Evolutionary conservation across 1,140 invertebrate species (phyloP).

Genomic region (Drosophila fuyamai): DNA sequence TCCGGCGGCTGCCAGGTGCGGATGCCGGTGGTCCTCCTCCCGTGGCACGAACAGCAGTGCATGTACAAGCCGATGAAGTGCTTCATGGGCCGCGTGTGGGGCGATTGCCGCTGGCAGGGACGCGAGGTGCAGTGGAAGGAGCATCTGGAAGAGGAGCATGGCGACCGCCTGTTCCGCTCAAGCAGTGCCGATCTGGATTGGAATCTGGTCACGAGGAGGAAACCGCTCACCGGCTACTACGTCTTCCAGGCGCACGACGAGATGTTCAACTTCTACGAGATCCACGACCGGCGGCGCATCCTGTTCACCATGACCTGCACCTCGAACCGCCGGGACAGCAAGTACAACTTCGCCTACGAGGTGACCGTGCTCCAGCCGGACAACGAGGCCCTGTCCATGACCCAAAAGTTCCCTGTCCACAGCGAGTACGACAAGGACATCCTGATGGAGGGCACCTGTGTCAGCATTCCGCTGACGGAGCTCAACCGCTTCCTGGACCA

Average conservation of each 20-base stretch:
- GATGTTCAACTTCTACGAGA: conserved; percentile 84
- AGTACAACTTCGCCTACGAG: conserved; percentile 80
- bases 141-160: conserved; percentile 71
- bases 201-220: conserved; percentile 67
- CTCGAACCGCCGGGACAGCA: conserved; percentile 72
- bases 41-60: conserved; percentile 83
- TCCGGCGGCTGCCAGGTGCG: conserved; percentile 71
- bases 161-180: conserved; percentile 62
- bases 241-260: conserved; percentile 77
- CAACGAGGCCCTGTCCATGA: conserved; percentile 72
- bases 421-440: conserved; percentile 82
- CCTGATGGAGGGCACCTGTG: conserved; percentile 75
- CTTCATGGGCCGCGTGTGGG: conserved; percentile 84
- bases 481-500: conserved; percentile 72
- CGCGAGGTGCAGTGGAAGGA: conserved; percentile 81
- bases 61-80: conserved; percentile 82
- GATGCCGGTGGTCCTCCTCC: conserved; percentile 73
- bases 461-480: conserved; percentile 65
- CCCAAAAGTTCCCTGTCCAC: conserved; percentile 81
- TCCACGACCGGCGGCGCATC: conserved; percentile 71
- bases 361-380: conserved; percentile 73
- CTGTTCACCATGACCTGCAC: conserved; percentile 83
- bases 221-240: conserved; percentile 78
- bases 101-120: conserved; percentile 78
- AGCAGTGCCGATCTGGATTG: conserved; percentile 60